Conservation (phyloP, 1,140 invertebrate species). For the Drosophila burlai region DNA sequence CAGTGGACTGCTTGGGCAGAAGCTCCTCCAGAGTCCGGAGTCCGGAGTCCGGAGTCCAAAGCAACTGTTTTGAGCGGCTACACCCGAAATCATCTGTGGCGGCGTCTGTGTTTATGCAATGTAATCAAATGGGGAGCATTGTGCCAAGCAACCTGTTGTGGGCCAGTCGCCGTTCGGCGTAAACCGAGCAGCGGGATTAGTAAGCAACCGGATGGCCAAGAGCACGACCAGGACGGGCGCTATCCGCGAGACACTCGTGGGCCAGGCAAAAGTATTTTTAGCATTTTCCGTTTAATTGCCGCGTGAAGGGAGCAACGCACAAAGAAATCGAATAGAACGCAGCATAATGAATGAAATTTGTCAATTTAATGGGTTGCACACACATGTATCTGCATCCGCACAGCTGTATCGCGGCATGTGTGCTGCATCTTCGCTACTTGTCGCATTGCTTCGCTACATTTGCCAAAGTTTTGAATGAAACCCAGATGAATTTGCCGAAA, state of each 20-base stretch:
- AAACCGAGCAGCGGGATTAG: constrained; percentile 41
- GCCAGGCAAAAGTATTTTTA: constrained; percentile 31
- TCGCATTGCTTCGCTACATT: constrained; percentile 54
- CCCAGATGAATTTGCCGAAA: constrained; percentile 55
- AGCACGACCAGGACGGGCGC: constrained; percentile 25
- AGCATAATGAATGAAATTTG: constrained; percentile 78
- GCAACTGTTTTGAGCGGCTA: constrained; percentile 55
- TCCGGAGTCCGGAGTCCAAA: not conserved
- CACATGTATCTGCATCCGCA: constrained; percentile 24
- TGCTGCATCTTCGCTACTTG: not conserved
- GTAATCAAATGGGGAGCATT: constrained; percentile 60
- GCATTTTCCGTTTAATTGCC: constrained; percentile 67
- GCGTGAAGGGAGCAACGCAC: constrained; percentile 24
- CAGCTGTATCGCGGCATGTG: constrained; percentile 8
- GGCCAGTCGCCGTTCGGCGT: constrained; percentile 56
- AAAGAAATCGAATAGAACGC: constrained; percentile 58
- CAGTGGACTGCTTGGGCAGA: not conserved
- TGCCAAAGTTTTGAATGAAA: constrained; percentile 54
- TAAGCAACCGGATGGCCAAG: constrained; percentile 1
- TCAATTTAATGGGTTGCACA: constrained; percentile 70
- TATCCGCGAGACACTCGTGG: constrained; percentile 41
- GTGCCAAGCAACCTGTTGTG: constrained; percentile 66
- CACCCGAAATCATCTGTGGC: constrained; percentile 50
- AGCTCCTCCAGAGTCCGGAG: not conserved
- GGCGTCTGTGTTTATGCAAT: constrained; percentile 74